A percentile compares a stretch with the other conserved stretches of the same genome.
Conservation (phyloP, 2,113 vertebrate species). For the Lagopus leucura region DNA sequence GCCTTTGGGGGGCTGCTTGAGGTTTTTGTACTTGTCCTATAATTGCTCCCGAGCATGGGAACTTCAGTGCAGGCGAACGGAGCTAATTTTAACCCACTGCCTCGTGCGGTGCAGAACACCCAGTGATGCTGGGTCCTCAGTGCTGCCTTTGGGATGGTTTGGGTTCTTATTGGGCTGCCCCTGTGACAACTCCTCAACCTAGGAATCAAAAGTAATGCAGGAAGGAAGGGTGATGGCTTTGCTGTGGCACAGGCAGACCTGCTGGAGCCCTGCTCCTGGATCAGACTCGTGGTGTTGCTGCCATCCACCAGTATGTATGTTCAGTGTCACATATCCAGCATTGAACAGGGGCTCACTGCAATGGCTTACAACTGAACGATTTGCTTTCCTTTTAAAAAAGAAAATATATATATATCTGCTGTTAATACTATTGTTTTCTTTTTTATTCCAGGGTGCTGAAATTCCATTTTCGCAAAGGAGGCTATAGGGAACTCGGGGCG, state of each 20-base stretch:
- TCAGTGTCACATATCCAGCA: not conserved
- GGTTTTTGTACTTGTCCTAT: slow-evolving; percentile 36
- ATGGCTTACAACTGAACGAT: not conserved
- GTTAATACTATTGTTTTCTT: not conserved
- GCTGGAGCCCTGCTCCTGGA: not conserved
- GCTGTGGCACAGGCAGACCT: not conserved
- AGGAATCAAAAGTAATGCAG: slow-evolving; percentile 13
- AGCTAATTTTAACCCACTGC: slow-evolving; percentile 39
- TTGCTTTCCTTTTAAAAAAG: too few relatives aligned
- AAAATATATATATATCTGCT: too few relatives aligned
- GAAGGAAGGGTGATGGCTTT: not conserved
- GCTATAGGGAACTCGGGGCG: rapidly evolving
- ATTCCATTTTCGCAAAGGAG: not conserved
- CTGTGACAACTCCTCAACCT: slow-evolving; percentile 1
- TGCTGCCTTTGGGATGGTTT: slow-evolving; percentile 16
- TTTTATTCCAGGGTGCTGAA: not conserved
- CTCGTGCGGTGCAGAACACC: slow-evolving; percentile 2
- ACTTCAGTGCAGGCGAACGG: slow-evolving; percentile 32
- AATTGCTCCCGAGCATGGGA: slow-evolving; percentile 39
- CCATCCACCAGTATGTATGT: not conserved
- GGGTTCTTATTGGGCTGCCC: not conserved
- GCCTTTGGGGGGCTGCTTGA: not conserved
- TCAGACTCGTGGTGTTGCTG: not conserved
- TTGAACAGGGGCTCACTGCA: rapidly evolving
- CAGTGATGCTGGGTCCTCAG: too few relatives aligned